phyloP scores from a whole-genome alignment of 2,797 vertebrate genomes.

The Ambastaia sidthimunki region DNA sequence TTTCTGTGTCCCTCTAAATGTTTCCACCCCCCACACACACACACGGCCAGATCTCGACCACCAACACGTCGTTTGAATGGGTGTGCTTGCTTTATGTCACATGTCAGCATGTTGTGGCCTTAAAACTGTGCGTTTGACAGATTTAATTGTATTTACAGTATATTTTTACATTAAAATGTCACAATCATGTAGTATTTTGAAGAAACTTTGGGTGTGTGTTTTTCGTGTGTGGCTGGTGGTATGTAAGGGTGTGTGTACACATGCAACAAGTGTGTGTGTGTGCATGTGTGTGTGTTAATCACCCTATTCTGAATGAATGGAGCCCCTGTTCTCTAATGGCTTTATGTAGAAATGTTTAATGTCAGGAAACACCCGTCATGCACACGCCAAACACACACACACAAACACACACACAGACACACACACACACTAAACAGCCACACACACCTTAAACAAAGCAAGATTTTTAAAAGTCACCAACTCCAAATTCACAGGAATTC shows the following conservation, averaged over 20 bases:
- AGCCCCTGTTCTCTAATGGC: conserved; percentile 84
- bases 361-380: conserved; percentile 88
- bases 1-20: conserved; percentile 74
- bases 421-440: conserved; percentile 52
- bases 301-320: conserved; percentile 69
- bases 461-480: conserved; percentile 25
- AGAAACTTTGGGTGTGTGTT: neutral
- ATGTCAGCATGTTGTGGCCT: conserved; percentile 68
- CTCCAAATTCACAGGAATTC: neutral
- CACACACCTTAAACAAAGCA: conserved; percentile 43
- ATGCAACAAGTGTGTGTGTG: conserved; percentile 21
- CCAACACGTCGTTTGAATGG: conserved; percentile 51
- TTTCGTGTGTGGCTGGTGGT: conserved; percentile 34
- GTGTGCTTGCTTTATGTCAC: conserved; percentile 71
- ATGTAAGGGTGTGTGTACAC: conserved; percentile 29
- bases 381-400: conserved; percentile 58
- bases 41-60: conserved; percentile 39
- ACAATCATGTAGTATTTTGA: conserved; percentile 1
- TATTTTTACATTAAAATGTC: neutral
- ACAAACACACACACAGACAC: conserved; percentile 54
- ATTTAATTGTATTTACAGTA: neutral
- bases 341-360: conserved; percentile 90
- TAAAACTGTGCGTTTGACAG: conserved; percentile 28
- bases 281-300: conserved; percentile 48
- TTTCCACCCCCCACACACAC: conserved; percentile 66